Base-by-base conservation (phyloP, 2,113 vertebrate genomes). In the Centrocercus urophasianus region DNA sequence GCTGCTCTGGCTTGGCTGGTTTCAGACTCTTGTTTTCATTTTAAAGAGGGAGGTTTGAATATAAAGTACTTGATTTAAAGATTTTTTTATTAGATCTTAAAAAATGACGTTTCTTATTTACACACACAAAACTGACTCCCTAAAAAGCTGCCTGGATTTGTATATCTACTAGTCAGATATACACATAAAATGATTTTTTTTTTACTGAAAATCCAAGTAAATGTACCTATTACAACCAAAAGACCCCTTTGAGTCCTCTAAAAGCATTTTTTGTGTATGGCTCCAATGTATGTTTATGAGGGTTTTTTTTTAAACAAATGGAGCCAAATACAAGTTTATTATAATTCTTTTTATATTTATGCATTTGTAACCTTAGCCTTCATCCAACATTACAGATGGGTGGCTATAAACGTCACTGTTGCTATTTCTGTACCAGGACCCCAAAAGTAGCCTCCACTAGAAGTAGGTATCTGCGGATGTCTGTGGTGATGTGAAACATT, bases 81-180 rank as follows among this genome's bases (percentile, higher is more conserved):
- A 71, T 92, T 90, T 93, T 95, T 95, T 96, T 92, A 96, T 92
- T 95, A 94, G 80, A 88, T 94, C 80, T 94, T 92, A 95, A 90
- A 91, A 95, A 93, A 94, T 93, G 91, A 87, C 89, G 85, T 95
- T 67, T 95, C 88, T 94, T 95, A 94, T 96, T 96, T 96, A 92
- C 77, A 92, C 89, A 89, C 86, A 84, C 50, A 86, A 96, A 90
- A 90, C 77, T 82, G 86, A 92, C 86, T 94, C 86, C 86, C 86
- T 95, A 90, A 93, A 94, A 96, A 92, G 80, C 89, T 94, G 89
- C 63, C 66, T 84, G 74, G 83, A 76, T 96, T 93, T 96, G 93
- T 96, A 95, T 94, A 96, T 96, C 77, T 96, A 79, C 88, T 48
- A 90, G 81, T 81, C 86, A 93, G 54, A 96, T 92, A 82, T 72